A percentile compares a stretch with the other conserved stretches of the same genome.
Conservation (phyloP, 2,888 invertebrate species). For the Oxyteleia sp. region DNA sequence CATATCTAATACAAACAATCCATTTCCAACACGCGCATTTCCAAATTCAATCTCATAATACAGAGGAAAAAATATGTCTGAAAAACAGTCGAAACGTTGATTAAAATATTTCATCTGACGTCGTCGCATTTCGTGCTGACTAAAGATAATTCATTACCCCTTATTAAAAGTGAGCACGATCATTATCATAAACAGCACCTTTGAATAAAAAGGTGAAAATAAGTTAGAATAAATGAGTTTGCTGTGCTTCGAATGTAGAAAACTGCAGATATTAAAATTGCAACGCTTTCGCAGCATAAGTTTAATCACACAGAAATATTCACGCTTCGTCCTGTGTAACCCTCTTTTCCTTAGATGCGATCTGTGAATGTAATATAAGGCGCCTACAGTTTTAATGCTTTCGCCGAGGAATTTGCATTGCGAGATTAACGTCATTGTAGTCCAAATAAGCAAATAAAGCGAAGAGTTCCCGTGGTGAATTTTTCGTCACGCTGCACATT, state of each 20-base stretch:
- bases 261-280: conserved; percentile 37
- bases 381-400: conserved; percentile 20
- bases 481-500: not conserved
- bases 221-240: conserved; percentile 22
- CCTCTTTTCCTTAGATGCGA: conserved; percentile 18
- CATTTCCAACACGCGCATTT: no score
- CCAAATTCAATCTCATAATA: no score
- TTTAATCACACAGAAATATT: conserved; percentile 43
- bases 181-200: conserved; percentile 37
- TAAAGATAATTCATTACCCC: conserved; percentile 2
- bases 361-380: conserved; percentile 31
- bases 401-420: conserved; percentile 34
- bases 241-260: conserved; percentile 31
- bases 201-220: conserved; percentile 18
- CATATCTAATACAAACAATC: no score
- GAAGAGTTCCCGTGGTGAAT: conserved; percentile 6
- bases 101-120: not conserved
- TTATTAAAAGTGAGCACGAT: conserved; percentile 31
- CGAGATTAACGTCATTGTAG: conserved; percentile 17
- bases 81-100: no score
- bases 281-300: conserved; percentile 10
- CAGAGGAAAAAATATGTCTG: no score
- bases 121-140: not conserved
- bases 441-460: conserved; percentile 8
- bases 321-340: not conserved